A percentile compares a stretch with the other conserved stretches of the same genome.
Conservation (phyloP, 2,888 invertebrate species). For the Platyscelio sp. region DNA sequence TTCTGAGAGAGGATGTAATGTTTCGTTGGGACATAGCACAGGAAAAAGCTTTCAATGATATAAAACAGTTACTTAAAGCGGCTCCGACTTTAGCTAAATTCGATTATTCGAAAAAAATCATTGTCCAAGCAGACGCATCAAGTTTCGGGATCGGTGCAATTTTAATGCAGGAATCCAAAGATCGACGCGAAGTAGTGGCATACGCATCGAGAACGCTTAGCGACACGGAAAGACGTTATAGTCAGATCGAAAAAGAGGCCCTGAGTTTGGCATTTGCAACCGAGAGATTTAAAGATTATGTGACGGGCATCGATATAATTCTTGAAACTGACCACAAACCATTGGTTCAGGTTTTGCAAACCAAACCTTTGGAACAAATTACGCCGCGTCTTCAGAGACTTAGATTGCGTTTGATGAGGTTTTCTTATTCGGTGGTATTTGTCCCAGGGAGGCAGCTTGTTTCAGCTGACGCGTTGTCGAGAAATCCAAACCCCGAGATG, state of each 20-base stretch:
- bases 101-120: slow-evolving; percentile 70
- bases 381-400: slow-evolving; percentile 81
- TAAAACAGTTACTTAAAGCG: slow-evolving; percentile 75
- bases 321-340: slow-evolving; percentile 13
- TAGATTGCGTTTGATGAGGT: slow-evolving; percentile 76
- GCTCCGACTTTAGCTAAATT: slow-evolving; percentile 77
- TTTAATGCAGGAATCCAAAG: slow-evolving; percentile 74
- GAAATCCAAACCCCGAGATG: slow-evolving; percentile 42
- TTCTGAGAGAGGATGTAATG: slow-evolving; percentile 64
- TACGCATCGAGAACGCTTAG: slow-evolving; percentile 77
- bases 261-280: slow-evolving; percentile 41
- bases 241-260: slow-evolving; percentile 74
- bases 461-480: slow-evolving; percentile 76
- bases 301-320: not conserved
- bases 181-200: slow-evolving; percentile 75
- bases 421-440: slow-evolving; percentile 73
- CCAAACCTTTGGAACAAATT: slow-evolving; percentile 78
- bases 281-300: not conserved
- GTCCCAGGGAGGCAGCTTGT: slow-evolving; percentile 77
- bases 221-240: slow-evolving; percentile 77
- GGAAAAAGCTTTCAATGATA: slow-evolving; percentile 71
- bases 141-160: slow-evolving; percentile 78
- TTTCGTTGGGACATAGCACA: slow-evolving; percentile 71
- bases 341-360: slow-evolving; percentile 64
- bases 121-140: slow-evolving; percentile 77